These are phyloP conservation scores for Epizoanthus rinbou DNA, from an alignment of 92 coral and sea anemone species.

Conservation along the genomic window DNA sequence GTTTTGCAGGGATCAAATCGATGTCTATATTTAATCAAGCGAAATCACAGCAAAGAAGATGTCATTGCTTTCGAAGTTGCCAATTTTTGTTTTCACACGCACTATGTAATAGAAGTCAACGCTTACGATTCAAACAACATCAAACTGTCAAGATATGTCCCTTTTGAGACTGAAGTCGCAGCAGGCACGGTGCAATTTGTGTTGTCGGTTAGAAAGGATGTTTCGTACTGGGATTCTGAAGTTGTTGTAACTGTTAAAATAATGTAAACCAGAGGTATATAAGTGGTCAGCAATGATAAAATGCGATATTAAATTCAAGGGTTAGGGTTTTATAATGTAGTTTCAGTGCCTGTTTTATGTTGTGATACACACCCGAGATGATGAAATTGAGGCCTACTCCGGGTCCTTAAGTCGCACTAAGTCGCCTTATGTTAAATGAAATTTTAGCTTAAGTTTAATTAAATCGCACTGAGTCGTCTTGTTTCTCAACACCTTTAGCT, in stretches of 20 bases:
- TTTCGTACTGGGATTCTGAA: conserved; percentile 37
- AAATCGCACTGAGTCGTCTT: too few relatives aligned
- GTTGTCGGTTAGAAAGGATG: conserved; percentile 57
- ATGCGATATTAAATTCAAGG: too few relatives aligned
- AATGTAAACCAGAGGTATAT: background rate
- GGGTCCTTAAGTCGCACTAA: too few relatives aligned
- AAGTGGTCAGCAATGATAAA: too few relatives aligned
- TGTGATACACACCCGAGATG: too few relatives aligned
- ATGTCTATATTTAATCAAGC: conserved; percentile 51
- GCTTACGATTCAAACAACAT: conserved; percentile 47
- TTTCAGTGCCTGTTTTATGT: too few relatives aligned
- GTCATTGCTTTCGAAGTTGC: conserved; percentile 68
- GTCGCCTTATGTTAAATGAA: too few relatives aligned
- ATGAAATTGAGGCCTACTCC: too few relatives aligned
- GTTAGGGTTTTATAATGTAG: too few relatives aligned
- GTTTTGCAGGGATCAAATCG: background rate
- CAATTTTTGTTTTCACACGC: conserved; percentile 52
- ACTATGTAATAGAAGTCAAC: conserved; percentile 18
- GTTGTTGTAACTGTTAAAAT: background rate
- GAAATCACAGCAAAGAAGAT: conserved; percentile 54
- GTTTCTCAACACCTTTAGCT: too few relatives aligned
- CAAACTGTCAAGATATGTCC: conserved; percentile 61
- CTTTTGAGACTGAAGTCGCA: conserved; percentile 43
- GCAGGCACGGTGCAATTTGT: conserved; percentile 65
- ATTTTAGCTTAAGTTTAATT: too few relatives aligned